Base-by-base conservation (phyloP, 2,888 invertebrate genomes). In the Napeogenes inachia region DNA sequence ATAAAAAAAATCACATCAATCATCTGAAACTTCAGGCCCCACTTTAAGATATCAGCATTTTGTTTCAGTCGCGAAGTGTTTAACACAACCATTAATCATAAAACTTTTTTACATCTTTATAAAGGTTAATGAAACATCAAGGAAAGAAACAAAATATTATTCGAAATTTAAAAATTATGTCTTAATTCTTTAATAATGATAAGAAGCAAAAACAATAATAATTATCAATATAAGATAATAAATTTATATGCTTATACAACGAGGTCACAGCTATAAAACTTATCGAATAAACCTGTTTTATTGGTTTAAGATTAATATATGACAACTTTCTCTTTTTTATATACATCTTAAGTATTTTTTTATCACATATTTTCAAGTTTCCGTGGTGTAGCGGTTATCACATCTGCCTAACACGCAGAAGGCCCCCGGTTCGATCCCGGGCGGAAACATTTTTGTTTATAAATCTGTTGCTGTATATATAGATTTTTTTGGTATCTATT, bases 341-440 rank as follows among this genome's bases (percentile, higher is more conserved):
- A 6, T 50, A n/a, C 30, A 21, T 12, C 21, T 30, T 6, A 30
- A 21, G 12, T 50, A 50, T 50, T 21, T 50, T 30, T 50, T 50
- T 50, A 30, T 54, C 53, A 4, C n/a, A 6, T 35, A 4, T 45
- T 10, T 32, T 42, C 32, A 66, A 63, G 94, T 94, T 94, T 94
- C 93, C 94, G 94, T 94, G 94, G 94, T 94, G 94, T 94, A 95
- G 95, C 94, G 95, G 95, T 95, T 95, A 95, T 95, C 95, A 95
- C 95, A 94, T 94, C 95, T 94, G 95, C 95, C 94, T 95, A 94
- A 95, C 95, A 95, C 95, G 95, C 95, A 94, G 94, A 95, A 95
- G 95, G 95, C 93, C 95, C 94, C 94, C 94, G 94, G 95, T 95
- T 95, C 94, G 94, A 95, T 94, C 94, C 94, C 94, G 94, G 94